Percentiles rank a stretch among this genome's conserved stretches.
Conservation (phyloP, 2,888 invertebrate genomes). For the Scaptomyza cyrtandrae region DNA sequence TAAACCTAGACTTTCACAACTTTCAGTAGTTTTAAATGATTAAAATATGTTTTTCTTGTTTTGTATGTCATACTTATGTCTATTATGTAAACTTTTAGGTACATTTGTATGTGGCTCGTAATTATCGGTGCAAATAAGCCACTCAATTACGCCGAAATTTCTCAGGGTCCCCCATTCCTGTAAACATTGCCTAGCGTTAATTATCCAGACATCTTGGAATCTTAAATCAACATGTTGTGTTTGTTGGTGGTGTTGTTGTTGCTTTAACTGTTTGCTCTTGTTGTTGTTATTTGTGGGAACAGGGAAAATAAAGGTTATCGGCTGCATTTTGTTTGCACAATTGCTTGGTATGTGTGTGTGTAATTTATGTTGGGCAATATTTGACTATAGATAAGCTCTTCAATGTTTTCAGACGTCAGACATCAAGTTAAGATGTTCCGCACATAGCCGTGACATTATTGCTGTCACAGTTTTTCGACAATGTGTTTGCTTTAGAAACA, state of each 20-base stretch:
- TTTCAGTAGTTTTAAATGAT: too few species aligned
- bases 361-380: constrained; percentile 76
- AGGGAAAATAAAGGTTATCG: constrained; percentile 56
- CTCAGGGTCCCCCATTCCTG: constrained; percentile 25
- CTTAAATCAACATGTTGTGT: constrained; percentile 43
- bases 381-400: constrained; percentile 58
- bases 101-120: neutral
- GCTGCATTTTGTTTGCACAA: constrained; percentile 74
- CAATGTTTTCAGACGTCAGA: constrained; percentile 24
- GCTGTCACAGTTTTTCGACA: constrained; percentile 34
- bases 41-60: neutral
- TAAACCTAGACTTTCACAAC: too few species aligned
- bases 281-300: constrained; percentile 25
- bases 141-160: constrained; percentile 76
- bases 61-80: neutral
- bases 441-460: constrained; percentile 41
- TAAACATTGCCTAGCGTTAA: constrained; percentile 57
- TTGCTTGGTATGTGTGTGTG: constrained; percentile 64
- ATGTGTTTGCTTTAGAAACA: neutral
- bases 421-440: constrained; percentile 8
- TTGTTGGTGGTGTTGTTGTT: constrained; percentile 25
- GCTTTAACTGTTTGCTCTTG: constrained; percentile 19
- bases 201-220: constrained; percentile 49
- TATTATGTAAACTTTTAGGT: neutral
- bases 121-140: constrained; percentile 60